phyloP scores from a whole-genome alignment of 1,140 invertebrate genomes.

The Drosophila orena region DNA sequence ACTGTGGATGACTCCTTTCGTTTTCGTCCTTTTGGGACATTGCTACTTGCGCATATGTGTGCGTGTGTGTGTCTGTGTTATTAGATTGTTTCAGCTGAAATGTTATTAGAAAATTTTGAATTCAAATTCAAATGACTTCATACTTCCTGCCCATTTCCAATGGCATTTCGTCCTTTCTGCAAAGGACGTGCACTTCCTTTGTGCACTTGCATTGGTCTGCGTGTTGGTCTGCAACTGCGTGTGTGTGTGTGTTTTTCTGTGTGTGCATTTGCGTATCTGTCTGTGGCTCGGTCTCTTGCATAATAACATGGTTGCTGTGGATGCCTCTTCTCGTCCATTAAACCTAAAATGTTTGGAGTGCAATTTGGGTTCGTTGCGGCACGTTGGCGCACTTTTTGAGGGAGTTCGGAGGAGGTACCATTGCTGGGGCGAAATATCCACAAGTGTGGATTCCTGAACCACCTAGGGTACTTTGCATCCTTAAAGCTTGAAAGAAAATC shows the following conservation, averaged over 20 bases:
- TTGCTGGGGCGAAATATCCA: neutral
- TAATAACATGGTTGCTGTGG: constrained; percentile 56
- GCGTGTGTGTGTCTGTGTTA: constrained; percentile 52
- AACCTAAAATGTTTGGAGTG: constrained; percentile 69
- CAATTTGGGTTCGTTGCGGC: constrained; percentile 57
- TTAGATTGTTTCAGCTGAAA: constrained; percentile 82
- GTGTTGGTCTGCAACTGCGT: constrained; percentile 13
- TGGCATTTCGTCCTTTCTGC: constrained; percentile 20
- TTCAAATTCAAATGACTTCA: constrained; percentile 83
- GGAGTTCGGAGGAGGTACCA: neutral
- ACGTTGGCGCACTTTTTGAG: constrained; percentile 38
- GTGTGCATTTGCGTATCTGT: constrained; percentile 2
- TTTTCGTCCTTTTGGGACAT: constrained; percentile 65
- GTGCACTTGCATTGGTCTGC: constrained; percentile 34
- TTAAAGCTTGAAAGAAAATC: neutral
- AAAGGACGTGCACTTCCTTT: constrained; percentile 64
- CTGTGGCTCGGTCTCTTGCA: constrained; percentile 42
- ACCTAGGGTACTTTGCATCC: neutral
- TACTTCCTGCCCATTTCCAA: constrained; percentile 51
- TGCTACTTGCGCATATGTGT: constrained; percentile 18
- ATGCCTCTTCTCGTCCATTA: constrained; percentile 71
- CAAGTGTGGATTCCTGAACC: constrained; percentile 41
- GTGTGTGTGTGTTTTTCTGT: constrained; percentile 5
- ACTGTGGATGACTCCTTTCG: constrained; percentile 64
- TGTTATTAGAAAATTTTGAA: constrained; percentile 83